Conservation (phyloP, 2,797 vertebrate species). For the Sus cebifrons region DNA sequence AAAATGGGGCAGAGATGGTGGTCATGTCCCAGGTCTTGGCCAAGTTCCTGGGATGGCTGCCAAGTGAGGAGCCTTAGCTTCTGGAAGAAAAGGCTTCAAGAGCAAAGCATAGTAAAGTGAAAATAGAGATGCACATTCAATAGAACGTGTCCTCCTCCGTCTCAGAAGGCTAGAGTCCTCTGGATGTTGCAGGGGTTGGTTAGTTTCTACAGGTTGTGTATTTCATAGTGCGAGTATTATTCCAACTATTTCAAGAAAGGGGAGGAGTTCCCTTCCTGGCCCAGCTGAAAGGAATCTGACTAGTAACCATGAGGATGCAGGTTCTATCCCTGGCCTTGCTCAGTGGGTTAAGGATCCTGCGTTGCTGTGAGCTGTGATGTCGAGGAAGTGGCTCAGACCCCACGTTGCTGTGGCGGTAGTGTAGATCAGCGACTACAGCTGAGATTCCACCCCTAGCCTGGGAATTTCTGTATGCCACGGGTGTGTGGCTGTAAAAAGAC, state of each 20-base stretch:
- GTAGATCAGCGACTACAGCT: no score
- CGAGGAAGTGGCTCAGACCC: no score
- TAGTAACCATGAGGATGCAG: no score
- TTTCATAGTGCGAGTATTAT: background rate
- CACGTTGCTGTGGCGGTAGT: no score
- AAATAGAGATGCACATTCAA: background rate
- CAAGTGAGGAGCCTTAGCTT: background rate
- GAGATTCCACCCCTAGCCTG: no score
- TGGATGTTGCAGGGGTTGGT: background rate
- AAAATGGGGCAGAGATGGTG: background rate
- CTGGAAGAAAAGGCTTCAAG: background rate
- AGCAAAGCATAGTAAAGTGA: background rate
- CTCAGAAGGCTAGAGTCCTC: background rate
- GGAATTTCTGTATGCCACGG: no score
- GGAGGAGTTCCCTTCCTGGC: background rate
- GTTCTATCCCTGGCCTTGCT: no score
- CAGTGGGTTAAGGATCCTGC: no score
- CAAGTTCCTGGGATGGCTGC: background rate
- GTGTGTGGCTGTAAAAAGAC: no score
- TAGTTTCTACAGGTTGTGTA: background rate
- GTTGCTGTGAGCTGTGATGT: no score
- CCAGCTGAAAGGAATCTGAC: no score
- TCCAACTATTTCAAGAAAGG: background rate
- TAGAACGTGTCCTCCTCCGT: background rate
- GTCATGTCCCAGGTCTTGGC: background rate